Evolutionary conservation across 92 coral and sea anemone genomes (phyloP).

Genomic region (Paragorgia papillata): DNA sequence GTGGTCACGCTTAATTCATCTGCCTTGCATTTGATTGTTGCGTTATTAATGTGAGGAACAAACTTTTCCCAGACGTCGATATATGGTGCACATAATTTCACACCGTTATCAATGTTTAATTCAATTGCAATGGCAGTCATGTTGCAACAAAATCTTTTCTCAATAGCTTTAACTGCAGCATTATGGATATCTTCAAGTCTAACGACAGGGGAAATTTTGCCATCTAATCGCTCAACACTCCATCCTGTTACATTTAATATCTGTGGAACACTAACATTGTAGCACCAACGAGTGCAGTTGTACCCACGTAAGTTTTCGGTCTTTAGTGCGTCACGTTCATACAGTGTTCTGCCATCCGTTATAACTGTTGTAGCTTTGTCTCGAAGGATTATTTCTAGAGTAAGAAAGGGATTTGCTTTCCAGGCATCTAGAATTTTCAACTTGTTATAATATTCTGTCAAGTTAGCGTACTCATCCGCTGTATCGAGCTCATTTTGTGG

Average conservation of each 20-base stretch:
- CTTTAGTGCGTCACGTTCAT: not conserved
- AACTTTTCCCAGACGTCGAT: slow-evolving; percentile 2
- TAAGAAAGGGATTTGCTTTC: slow-evolving; percentile 2
- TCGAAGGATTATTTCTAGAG: not conserved
- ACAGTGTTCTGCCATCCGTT: not conserved
- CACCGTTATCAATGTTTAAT: not conserved
- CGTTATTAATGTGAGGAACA: slow-evolving; percentile 15
- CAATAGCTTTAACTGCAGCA: slow-evolving; percentile 7
- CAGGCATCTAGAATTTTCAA: not conserved
- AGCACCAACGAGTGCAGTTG: slow-evolving; percentile 23
- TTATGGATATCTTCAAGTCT: slow-evolving; percentile 15
- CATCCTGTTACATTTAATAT: slow-evolving; percentile 31
- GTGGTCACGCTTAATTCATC: slow-evolving; percentile 3
- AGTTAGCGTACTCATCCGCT: not conserved
- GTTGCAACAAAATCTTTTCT: slow-evolving; percentile 18
- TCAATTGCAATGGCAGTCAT: slow-evolving; percentile 27
- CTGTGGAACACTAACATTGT: slow-evolving; percentile 26
- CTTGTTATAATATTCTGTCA: not conserved
- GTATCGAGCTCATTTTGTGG: slow-evolving; percentile 3
- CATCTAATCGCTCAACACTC: slow-evolving; percentile 13
- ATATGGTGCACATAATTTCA: not conserved
- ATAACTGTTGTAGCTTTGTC: slow-evolving; percentile 4
- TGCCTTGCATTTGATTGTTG: slow-evolving; percentile 20
- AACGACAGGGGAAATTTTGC: slow-evolving; percentile 10
- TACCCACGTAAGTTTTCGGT: slow-evolving; percentile 3